Percentiles rank a stretch among this genome's conserved stretches.
phyloP scores from a whole-genome alignment of 2,113 vertebrate species.

The Microtus ochrogaster region DNA sequence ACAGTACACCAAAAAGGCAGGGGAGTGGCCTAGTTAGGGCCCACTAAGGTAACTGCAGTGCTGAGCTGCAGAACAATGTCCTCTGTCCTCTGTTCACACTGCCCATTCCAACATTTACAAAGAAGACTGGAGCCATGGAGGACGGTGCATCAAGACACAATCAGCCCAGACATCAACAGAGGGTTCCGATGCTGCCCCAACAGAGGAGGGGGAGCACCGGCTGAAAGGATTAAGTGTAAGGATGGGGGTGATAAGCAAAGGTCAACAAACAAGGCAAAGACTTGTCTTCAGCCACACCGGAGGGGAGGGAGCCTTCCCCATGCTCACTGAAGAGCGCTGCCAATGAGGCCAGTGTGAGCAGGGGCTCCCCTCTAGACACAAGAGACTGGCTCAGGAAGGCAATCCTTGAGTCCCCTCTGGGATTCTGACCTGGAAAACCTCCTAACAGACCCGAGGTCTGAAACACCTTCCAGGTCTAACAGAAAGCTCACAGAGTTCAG shows the following conservation, averaged over 20 bases:
- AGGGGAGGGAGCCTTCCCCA: not conserved
- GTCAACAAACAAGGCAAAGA: slow-evolving; percentile 14
- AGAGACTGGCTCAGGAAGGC: too few relatives aligned
- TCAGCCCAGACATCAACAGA: not conserved
- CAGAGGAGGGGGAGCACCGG: not conserved
- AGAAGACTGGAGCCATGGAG: not conserved
- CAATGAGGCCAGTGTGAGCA: accelerated
- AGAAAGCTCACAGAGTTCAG: not conserved
- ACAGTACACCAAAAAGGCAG: not conserved
- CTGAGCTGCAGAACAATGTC: not conserved
- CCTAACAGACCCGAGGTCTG: not conserved
- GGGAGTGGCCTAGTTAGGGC: not conserved
- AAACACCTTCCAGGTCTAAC: not conserved
- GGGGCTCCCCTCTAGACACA: not conserved
- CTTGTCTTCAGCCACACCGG: not conserved
- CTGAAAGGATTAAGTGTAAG: not conserved
- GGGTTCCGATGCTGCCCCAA: too few relatives aligned
- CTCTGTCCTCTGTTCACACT: not conserved
- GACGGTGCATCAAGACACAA: accelerated
- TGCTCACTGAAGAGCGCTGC: not conserved
- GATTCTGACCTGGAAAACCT: not conserved
- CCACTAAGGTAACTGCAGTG: too few relatives aligned
- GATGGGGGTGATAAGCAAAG: not conserved
- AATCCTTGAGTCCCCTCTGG: not conserved
- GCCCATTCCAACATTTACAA: accelerated